Evolutionary conservation across 2,113 vertebrate species (phyloP), one percentile per base, ranked within the genome.

Genomic region (Fregetta grallaria): DNA sequence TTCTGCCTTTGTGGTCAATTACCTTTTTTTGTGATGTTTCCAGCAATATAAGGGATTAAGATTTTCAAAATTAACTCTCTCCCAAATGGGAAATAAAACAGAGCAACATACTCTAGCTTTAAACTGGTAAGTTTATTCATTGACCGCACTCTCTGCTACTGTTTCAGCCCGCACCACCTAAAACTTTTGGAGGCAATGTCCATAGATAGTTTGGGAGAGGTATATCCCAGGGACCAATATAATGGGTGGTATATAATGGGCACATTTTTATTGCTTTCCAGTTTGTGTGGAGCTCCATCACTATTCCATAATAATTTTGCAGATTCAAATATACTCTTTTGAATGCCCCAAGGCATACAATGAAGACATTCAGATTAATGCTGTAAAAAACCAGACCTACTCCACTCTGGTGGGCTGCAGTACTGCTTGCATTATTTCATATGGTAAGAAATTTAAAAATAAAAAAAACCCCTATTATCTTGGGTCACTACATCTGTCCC

Each of bases 81-180:
- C 30, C 36, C 47, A 89, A 88, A 74, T 26, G 49, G n/a, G 44
- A 94, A 92, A 88, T 86, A 93, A 93, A 68, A 30, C 16, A 62
- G 13, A 81, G 3, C 10, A 61, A 42, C 12, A 42, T 34, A 58
- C 5, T 66, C n/a, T n/a, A n/a, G n/a, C n/a, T n/a, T n/a, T n/a
- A n/a, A n/a, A n/a, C n/a, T n/a, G n/a, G n/a, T n/a, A n/a, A 49
- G 26, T 23, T 16, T 30, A 3, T 4, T 61, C 26, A 34, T 80
- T 53, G 30, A 40, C 17, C 13, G 15, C 11, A 22, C 6, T 5
- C 7, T 56, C 12, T 47, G 17, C 15, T 61, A 40, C 16, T 53
- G 8, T 63, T 87, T 88, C 53, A 77, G 23, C 5, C 16, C 23
- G 53, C 27, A 76, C 4, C 6, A 81, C 27, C n/a, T 49, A 50